These are phyloP conservation scores for Cryptomyrus ogoouensis DNA, from an alignment of 2,113 vertebrate species.

Conservation along the genomic window DNA sequence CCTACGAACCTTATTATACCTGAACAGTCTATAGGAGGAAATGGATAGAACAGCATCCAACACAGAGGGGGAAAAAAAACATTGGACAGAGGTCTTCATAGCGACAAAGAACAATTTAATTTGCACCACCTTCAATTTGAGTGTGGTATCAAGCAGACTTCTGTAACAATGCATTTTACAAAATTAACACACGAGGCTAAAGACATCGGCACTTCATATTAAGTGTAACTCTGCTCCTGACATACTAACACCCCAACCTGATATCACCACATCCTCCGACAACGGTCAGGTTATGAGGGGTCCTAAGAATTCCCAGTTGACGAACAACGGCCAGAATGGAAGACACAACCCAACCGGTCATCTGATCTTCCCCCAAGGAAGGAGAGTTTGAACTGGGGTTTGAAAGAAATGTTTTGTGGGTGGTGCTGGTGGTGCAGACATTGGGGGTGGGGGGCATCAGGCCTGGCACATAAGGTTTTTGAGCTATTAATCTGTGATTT, in stretches of 20 bases:
- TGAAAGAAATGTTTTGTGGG: background rate
- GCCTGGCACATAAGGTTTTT: background rate
- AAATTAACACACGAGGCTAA: background rate
- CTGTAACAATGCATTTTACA: background rate
- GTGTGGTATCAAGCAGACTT: background rate
- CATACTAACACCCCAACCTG: background rate
- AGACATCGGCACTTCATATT: background rate
- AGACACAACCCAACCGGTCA: background rate
- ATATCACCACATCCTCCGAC: background rate
- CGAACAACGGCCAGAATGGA: background rate
- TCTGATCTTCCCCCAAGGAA: background rate
- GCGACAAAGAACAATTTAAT: background rate
- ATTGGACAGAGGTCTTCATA: too few species aligned
- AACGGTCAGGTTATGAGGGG: background rate
- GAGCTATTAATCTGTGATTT: slow-evolving; percentile 3
- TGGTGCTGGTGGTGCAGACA: background rate
- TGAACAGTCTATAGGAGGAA: background rate
- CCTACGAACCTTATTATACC: background rate
- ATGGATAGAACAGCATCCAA: background rate
- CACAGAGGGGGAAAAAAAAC: background rate
- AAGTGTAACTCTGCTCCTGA: background rate
- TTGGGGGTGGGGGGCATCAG: background rate
- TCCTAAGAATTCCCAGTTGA: background rate
- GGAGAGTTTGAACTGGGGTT: background rate
- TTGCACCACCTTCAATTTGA: background rate